These are phyloP conservation scores for Psix sp. DNA, from an alignment of 1,140 invertebrate genomes.

Conservation along the genomic window DNA sequence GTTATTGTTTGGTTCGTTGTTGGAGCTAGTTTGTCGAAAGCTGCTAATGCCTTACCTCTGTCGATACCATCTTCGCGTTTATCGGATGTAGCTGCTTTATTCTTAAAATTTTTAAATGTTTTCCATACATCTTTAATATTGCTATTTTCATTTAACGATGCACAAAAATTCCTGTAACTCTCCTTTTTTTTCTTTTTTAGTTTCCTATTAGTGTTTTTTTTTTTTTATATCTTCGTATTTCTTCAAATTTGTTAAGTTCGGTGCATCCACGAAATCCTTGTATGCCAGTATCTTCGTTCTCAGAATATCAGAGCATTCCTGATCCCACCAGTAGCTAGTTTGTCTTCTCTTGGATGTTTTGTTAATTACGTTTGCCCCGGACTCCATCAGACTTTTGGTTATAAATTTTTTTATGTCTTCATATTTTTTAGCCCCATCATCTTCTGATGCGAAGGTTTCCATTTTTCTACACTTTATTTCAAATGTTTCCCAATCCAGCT, in stretches of 20 bases:
- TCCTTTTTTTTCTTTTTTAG: constrained; percentile 10
- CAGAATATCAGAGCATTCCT: constrained; percentile 4
- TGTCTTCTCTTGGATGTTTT: background rate
- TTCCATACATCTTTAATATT: constrained; percentile 1
- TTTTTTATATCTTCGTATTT: background rate
- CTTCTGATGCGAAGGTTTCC: background rate
- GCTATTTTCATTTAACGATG: constrained; percentile 5
- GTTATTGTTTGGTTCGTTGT: background rate
- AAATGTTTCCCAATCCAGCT: constrained; percentile 5
- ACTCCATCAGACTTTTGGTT: background rate
- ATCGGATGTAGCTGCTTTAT: background rate
- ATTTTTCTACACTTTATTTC: constrained; percentile 2
- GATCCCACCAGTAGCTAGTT: constrained; percentile 19
- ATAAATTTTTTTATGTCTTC: background rate
- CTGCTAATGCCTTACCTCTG: background rate
- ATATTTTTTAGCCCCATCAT: constrained; percentile 1
- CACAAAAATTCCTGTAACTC: constrained; percentile 18
- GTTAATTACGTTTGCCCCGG: background rate
- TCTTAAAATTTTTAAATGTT: constrained; percentile 23
- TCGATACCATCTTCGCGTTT: no score
- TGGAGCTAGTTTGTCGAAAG: constrained; percentile 12
- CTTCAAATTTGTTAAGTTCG: no score
- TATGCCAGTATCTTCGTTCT: background rate
- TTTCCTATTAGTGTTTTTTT: constrained; percentile 10
- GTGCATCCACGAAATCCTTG: constrained; percentile 1